A percentile compares a stretch with the other conserved stretches of the same genome.
phyloP scores from a whole-genome alignment of 2,888 invertebrate genomes.

The Serrognathus titanus region DNA sequence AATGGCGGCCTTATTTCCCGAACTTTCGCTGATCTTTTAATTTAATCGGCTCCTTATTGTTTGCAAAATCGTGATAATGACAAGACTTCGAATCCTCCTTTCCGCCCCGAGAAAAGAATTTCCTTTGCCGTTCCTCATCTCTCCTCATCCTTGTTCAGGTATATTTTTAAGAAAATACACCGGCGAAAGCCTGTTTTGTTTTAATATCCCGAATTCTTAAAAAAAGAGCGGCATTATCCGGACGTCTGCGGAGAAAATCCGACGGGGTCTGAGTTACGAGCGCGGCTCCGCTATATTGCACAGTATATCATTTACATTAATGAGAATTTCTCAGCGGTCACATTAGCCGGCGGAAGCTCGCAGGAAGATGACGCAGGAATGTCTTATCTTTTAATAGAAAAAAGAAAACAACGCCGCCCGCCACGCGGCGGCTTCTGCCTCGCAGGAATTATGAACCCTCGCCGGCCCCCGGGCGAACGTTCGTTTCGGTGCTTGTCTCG shows the following conservation, averaged over 20 bases:
- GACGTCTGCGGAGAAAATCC: conserved; percentile 21
- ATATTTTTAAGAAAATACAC: no score
- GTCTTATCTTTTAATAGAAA: conserved; percentile 42
- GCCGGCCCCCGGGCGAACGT: no score
- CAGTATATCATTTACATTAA: conserved; percentile 43
- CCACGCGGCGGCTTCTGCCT: conserved; percentile 9
- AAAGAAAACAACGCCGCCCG: conserved; percentile 25
- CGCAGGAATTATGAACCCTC: no score
- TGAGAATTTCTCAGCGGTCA: conserved; percentile 41
- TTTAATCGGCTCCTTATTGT: conserved; percentile 4
- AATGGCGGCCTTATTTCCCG: conserved; percentile 34
- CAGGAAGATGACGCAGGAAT: conserved; percentile 35
- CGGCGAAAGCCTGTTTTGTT: conserved; percentile 15
- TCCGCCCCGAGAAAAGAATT: no score
- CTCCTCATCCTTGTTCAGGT: no score
- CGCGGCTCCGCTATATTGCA: conserved; percentile 31
- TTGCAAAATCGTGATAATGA: no score
- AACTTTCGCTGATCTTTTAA: conserved; percentile 9
- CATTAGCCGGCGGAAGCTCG: conserved; percentile 37
- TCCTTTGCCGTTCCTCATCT: no score
- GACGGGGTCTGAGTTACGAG: conserved; percentile 33
- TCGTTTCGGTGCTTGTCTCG: no score
- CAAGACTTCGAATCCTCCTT: no score
- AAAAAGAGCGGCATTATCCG: conserved; percentile 15
- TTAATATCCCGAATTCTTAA: conserved; percentile 19